Base-by-base conservation (phyloP, 64 coral and sea anemone species). In the Stylophora pistillata region DNA sequence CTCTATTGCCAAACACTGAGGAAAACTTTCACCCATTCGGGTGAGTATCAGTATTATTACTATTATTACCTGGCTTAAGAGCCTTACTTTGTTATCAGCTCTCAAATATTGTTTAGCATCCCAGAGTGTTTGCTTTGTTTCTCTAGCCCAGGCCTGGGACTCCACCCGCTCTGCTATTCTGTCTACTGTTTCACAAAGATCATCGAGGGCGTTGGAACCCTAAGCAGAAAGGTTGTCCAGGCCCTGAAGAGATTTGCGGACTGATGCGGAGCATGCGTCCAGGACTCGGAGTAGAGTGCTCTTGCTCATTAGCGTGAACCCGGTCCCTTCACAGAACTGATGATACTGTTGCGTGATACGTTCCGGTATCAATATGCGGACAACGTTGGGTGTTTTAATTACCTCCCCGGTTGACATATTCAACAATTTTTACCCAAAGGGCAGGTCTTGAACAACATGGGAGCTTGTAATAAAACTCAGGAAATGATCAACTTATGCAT, bases 401-500 rank as follows among this genome's bases (percentile, higher is more conserved):
- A 71, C 61, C 29, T 80, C 74, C 41, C 64, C 26, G 13, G 87
- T 71, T 79, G 87, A 89, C 13, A 80, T n/a, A 72, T 89, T 89
- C 63, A 89, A 53, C 61, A 73, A 57, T 55, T 72, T 89, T 89
- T 89, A 52, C 4, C 87, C 87, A 79, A 89, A 89, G 13, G 87
- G 76, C 53, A 79, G 10, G 64, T 79, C 76, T 88, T 89, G 87
- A 18, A 89, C 76, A 66, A 89, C 30, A 53, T 89, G 76, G 31
- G 74, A 30, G 27, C 87, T 89, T 63, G 87, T 89, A 47, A 89
- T 89, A 26, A 89, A 89, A 11, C 53, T 32, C n/a, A 89, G 72
- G n/a, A 89, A 89, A 55, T 89, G 87, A 54, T 89, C 74, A 26
- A 89, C 41, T 69, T 89, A 21, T 15, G 37, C 74, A 9, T 15